These are phyloP conservation scores for Escarpia spicata DNA, from an alignment of 2,888 invertebrate genomes.

Conservation along the genomic window DNA sequence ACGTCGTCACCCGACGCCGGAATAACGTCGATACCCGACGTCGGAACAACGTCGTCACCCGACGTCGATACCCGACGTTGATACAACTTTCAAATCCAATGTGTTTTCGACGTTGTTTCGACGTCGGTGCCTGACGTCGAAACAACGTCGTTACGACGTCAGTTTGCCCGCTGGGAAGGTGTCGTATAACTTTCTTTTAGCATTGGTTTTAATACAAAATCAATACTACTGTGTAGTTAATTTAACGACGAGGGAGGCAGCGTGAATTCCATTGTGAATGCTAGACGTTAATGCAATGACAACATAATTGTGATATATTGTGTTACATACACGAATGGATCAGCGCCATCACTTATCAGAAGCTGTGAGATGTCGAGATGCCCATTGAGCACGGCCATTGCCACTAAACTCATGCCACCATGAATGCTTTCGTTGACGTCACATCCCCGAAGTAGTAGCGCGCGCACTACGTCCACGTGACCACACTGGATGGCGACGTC, in stretches of 20 bases:
- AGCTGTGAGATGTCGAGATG: not conserved
- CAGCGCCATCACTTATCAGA: not conserved
- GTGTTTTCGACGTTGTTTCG: too few species aligned
- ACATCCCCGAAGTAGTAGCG: conserved; percentile 2
- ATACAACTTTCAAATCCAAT: too few species aligned
- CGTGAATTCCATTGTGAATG: too few species aligned
- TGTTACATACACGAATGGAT: not conserved
- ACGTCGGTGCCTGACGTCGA: too few species aligned
- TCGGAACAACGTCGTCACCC: too few species aligned
- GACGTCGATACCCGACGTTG: too few species aligned
- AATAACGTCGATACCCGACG: too few species aligned
- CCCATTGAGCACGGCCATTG: conserved; percentile 10
- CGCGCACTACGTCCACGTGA: conserved; percentile 6
- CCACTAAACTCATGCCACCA: conserved; percentile 16
- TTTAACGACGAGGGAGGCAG: too few species aligned
- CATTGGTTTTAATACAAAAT: not conserved
- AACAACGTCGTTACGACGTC: too few species aligned
- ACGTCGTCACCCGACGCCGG: too few species aligned
- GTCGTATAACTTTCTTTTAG: not conserved
- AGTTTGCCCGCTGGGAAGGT: too few species aligned
- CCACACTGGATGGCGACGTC: conserved; percentile 13
- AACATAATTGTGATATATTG: not conserved
- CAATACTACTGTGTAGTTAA: not conserved
- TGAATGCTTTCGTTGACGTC: conserved; percentile 5
- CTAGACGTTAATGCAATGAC: too few species aligned